Base-by-base conservation (phyloP, 1,140 invertebrate genomes). In the Antheraea mylitta region DNA sequence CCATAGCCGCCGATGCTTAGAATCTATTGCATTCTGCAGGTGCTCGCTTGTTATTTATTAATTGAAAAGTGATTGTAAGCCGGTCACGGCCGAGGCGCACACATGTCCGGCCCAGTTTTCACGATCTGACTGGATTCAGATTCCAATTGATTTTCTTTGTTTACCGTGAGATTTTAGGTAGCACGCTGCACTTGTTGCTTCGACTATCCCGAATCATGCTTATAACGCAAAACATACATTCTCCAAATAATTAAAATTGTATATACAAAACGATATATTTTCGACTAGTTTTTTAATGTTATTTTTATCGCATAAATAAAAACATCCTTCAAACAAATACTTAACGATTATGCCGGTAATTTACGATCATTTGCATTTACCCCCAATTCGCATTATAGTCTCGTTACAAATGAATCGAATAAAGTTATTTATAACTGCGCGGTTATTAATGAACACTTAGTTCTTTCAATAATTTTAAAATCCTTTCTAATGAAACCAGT, bases 61-160 rank as follows among this genome's bases (percentile, higher is more conserved):
- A 91, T 90, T 91, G 83, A 91, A 90, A 91, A 91, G 87, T 90
- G 87, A 88, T 90, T 90, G 89, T 88, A 90, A 85, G 76, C 74
- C 83, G 89, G 89, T 87, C 89, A 91, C 87, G 87, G 89, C 82
- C 87, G 86, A 83, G 81, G 79, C 45, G 45, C 85, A 90, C 86
- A 88, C 80, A 87, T 90, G 87, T 91, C 87, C 89, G 87, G 86
- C 86, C 86, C 85, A 89, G 87, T 90, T 91, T 89, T 89, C 85
- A 87, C 87, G 86, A 87, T 85, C 79, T 78, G 77, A 69, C 68
- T 74, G 79, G 83, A 86, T 89, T 83, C 87, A 78, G 83, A 86
- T 89, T 83, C 87, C 83, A 84, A 80, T 84, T 66, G 71, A 62
- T 66, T 85, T 86, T 86, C 88, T 89, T 90, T 90, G 86, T 89